Evolutionary conservation across 2,888 invertebrate genomes (phyloP), one percentile per base, ranked within the genome.

Genomic region (Agrilus cyanescens): DNA sequence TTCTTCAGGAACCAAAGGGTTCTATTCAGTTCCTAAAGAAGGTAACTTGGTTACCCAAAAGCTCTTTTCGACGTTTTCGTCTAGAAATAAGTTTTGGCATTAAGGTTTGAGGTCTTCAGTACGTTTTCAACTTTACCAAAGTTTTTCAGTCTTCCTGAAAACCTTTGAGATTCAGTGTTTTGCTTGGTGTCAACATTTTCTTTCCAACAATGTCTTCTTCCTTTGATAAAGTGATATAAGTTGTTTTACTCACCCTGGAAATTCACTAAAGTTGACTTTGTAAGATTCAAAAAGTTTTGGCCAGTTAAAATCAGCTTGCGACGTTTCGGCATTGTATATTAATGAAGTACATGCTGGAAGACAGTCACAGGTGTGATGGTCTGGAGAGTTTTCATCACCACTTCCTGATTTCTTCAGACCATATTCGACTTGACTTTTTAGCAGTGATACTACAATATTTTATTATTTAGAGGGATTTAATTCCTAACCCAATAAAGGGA

Each of bases 321-420:
- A 82, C 1, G 77, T 79, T 59, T 82, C 82, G 0, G 81, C 79
- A 52, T 82, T 80, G 53, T 82, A 84, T 13, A 75, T 74, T 34
- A 83, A 72, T 1, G 82, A 79, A 1, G 80, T 80, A 58, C 83
- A 83, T 0, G 80, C 69, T 38, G 78, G 78, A 12, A 79, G 61
- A 54, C 80, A 80, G 45, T 71, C 66, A 57, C 79, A 80, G 10
- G 60, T 53, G 10, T 56, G 51, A 25, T 4, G 25, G 5, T 56
- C 50, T n/a, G 53, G 44, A 4, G 65, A 54, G 2, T 41, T 31
- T n/a, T 52, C 50, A 34, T 44, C 43, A 4, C 46, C 40, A 13
- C 50, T 47, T 6, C 41, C 32, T 14, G 16, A 38, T 4, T 12
- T 50, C 3, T 48, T 45, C 41, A 74, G 53, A 1, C 67, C 66